Evolutionary conservation across 2,888 invertebrate species (phyloP).

Genomic region (Caenorhabditis drosophilae): DNA sequence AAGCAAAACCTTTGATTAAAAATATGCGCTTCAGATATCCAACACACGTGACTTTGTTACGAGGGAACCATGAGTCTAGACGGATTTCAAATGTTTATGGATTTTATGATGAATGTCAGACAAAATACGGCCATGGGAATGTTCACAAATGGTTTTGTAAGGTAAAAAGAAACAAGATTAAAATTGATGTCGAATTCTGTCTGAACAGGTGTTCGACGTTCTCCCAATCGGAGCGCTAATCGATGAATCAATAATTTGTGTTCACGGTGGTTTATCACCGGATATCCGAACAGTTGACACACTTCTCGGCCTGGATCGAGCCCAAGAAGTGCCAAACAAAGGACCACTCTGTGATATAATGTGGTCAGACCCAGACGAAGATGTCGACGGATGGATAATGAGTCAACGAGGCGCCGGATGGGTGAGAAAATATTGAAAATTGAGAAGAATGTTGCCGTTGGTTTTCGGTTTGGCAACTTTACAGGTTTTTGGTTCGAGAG

Average conservation of each 20-base stretch:
- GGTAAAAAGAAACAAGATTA: too few species aligned
- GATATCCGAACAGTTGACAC: slow-evolving; percentile 90
- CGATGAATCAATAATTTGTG: slow-evolving; percentile 94
- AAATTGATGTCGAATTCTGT: too few species aligned
- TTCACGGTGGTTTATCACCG: slow-evolving; percentile 95
- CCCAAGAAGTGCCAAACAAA: slow-evolving; percentile 67
- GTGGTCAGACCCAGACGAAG: slow-evolving; percentile 99
- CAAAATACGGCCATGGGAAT: slow-evolving; percentile 97
- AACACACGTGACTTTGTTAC: slow-evolving; percentile 84
- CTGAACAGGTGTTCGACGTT: slow-evolving; percentile 78
- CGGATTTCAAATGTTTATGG: slow-evolving; percentile 87
- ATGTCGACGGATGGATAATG: slow-evolving; percentile 78
- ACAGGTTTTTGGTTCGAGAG: slow-evolving; percentile 89
- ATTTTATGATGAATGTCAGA: slow-evolving; percentile 87
- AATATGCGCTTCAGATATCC: slow-evolving; percentile 79
- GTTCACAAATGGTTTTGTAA: slow-evolving; percentile 98
- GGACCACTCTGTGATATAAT: slow-evolving; percentile 97
- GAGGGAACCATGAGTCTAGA: slow-evolving; percentile 97
- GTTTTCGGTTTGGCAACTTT: too few species aligned
- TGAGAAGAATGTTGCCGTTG: too few species aligned
- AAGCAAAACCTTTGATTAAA: too few species aligned
- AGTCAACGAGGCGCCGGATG: slow-evolving; percentile 68
- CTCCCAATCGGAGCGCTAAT: slow-evolving; percentile 97
- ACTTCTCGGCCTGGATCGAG: slow-evolving; percentile 45
- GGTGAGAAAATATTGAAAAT: too few species aligned